Evolutionary conservation across 2,888 invertebrate species (phyloP), one percentile per base, ranked within the genome.

Genomic region (Muscina levida): DNA sequence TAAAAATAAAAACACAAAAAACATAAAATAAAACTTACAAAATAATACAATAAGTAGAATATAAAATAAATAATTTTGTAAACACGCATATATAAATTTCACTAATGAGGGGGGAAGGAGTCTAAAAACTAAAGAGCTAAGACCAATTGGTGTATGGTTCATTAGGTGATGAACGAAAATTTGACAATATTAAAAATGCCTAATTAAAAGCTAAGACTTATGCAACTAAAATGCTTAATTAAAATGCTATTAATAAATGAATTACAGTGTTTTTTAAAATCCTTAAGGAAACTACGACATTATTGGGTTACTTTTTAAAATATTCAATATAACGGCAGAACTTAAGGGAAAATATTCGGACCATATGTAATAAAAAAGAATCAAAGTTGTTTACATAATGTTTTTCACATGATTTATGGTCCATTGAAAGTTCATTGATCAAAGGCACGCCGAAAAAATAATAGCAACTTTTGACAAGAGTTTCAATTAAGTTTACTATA

Each of bases 11-110:
- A 67, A 72, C 17, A 42, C 59, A 65, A n/a, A n/a, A 68, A 70
- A 44, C 46, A 48, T 42, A 66, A 71, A 37, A 51, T 59, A 31
- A 72, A 67, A 46, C 22, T 0, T 42, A 51, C n/a, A 22, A 37
- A 62, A n/a, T 39, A 68, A 68, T 37, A 68, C 44, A 65, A 8
- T 31, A 31, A 31, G 31, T 31, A 42, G 53, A 42, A 22, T 26
- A 62, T 46, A 15, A 37, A 68, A 68, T 80, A 80, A 76, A 80
- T 79, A 80, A 73, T 70, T 80, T 80, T 72, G 70, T 71, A 62
- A 62, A 42, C 13, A 22, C 42, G 19, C 37, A 42, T 10, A 24
- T 53, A 53, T 51, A 37, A 51, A 44, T 53, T 56, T 57, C n/a
- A 68, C 24, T 72, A 65, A 51, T n/a, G n/a, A n/a, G n/a, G n/a